Evolutionary conservation across 2,113 vertebrate species (phyloP).

Genomic region (Octodon degus): DNA sequence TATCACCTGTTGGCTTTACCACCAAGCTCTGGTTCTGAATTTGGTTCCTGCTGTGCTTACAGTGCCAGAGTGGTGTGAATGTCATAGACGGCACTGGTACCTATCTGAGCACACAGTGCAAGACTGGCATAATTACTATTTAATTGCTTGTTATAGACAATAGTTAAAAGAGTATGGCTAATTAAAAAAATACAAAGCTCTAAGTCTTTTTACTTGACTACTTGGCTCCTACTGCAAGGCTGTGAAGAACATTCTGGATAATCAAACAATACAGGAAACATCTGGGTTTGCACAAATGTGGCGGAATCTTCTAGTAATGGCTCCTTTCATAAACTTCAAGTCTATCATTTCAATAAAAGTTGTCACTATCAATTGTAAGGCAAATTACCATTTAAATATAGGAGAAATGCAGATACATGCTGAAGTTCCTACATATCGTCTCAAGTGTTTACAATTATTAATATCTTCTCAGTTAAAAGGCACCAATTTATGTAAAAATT

Average conservation of each 20-base stretch:
- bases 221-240: not conserved
- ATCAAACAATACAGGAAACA: not conserved
- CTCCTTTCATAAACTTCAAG: not conserved
- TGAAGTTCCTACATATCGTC: not conserved
- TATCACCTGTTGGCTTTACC: not conserved
- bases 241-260: not conserved
- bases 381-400: conserved; percentile 17
- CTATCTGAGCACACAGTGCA: not conserved
- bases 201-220: conserved; percentile 20
- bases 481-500: not conserved
- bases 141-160: not conserved
- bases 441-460: not conserved
- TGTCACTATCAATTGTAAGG: not conserved
- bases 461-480: not conserved
- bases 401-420: not conserved
- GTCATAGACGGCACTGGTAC: not conserved
- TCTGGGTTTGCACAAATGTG: not conserved
- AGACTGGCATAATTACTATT: not conserved
- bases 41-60: not conserved
- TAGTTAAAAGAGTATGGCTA: not conserved
- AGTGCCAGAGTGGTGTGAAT: not conserved
- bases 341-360: not conserved
- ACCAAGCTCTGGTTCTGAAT: not conserved
- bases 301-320: not conserved
- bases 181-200: not conserved